A percentile compares a stretch with the other conserved stretches of the same genome.
phyloP scores from a whole-genome alignment of 2,888 invertebrate genomes.

The Eumerus sabulonum region DNA sequence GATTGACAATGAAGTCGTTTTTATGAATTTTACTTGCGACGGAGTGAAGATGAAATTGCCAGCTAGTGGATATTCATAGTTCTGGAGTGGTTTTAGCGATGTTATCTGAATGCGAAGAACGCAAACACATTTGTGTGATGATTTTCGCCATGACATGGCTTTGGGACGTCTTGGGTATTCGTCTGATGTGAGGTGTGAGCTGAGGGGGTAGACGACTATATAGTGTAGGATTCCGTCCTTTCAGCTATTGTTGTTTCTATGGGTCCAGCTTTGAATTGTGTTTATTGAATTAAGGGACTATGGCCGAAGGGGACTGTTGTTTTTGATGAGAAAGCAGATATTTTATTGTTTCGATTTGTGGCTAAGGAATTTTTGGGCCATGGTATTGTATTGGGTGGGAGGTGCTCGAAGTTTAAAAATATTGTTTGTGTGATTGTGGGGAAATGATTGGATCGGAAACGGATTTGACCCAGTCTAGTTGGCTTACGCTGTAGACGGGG shows the following conservation, averaged over 20 bases:
- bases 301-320: no score
- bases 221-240: slow-evolving; percentile 15
- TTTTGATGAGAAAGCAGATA: neutral
- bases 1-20: slow-evolving; percentile 13
- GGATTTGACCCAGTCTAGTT: no score
- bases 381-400: no score
- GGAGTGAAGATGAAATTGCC: neutral
- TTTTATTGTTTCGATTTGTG: neutral
- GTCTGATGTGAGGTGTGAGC: no score
- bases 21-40: neutral
- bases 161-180: neutral
- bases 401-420: no score
- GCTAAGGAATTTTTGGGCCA: no score
- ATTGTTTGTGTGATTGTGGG: no score
- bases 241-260: slow-evolving; percentile 41
- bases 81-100: neutral
- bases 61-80: neutral
- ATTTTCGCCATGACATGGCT: slow-evolving; percentile 2
- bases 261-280: slow-evolving; percentile 3
- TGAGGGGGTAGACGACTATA: no score
- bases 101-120: slow-evolving; percentile 4
- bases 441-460: no score
- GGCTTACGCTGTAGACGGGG: no score
- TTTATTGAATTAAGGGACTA: slow-evolving; percentile 25
- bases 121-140: slow-evolving; percentile 12